These are phyloP conservation scores for Pelecanoides urinatrix DNA, from an alignment of 2,113 vertebrate species.

Conservation along the genomic window DNA sequence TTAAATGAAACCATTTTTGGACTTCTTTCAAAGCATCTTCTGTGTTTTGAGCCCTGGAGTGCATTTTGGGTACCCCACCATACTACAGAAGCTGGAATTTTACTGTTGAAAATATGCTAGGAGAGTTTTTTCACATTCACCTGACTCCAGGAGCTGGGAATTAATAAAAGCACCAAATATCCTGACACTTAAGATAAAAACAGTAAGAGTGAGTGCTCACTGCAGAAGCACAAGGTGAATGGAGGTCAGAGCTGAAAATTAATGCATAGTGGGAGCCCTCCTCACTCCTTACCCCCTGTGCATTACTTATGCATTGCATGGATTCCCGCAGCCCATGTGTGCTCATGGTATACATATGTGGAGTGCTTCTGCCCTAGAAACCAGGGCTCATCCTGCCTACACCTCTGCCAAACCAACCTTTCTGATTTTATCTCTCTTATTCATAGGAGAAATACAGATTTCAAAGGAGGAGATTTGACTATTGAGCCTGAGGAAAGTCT, in stretches of 20 bases:
- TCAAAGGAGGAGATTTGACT: not conserved
- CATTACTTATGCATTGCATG: not conserved
- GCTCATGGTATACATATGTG: not conserved
- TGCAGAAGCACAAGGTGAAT: not conserved
- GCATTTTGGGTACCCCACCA: not conserved
- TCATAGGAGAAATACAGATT: not conserved
- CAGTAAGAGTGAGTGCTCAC: not conserved
- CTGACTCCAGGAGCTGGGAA: not conserved
- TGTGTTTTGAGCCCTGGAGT: not conserved
- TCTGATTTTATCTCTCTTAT: not conserved
- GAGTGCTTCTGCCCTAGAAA: not conserved
- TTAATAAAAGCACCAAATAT: not conserved
- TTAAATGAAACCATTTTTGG: not conserved
- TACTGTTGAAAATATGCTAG: not conserved
- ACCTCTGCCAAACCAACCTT: not conserved
- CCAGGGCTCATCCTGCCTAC: not conserved
- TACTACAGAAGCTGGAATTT: not conserved
- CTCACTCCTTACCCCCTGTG: fast-evolving
- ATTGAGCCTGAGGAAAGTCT: not conserved
- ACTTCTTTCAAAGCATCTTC: not conserved
- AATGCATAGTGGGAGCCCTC: not conserved
- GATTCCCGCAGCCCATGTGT: not conserved
- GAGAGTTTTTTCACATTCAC: not conserved
- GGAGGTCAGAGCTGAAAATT: not conserved
- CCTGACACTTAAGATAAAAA: not conserved